Evolutionary conservation across 2,888 invertebrate genomes (phyloP).

Genomic region (Sturmia bella): DNA sequence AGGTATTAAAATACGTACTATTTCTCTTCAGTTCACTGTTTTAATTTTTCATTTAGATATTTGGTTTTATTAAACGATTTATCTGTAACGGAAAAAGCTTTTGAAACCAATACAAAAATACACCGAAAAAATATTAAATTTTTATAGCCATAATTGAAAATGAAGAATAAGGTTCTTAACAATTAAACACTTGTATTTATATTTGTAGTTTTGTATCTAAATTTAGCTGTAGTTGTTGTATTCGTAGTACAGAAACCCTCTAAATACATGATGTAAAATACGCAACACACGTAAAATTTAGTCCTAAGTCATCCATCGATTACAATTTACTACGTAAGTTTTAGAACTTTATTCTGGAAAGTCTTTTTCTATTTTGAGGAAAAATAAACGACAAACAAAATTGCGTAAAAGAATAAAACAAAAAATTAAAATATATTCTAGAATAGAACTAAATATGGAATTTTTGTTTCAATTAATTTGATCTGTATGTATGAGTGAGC

Average conservation of each 20-base stretch:
- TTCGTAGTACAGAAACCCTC: conserved; percentile 1
- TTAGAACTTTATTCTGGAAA: conserved; percentile 23
- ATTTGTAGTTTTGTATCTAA: conserved; percentile 54
- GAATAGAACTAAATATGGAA: conserved; percentile 40
- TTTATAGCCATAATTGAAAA: conserved; percentile 35
- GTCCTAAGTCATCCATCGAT: conserved; percentile 32
- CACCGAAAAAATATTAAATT: conserved; percentile 16
- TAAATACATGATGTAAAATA: background rate
- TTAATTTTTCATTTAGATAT: background rate
- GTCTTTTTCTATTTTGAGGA: conserved; percentile 7
- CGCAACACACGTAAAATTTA: conserved; percentile 25
- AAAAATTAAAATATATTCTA: conserved; percentile 44
- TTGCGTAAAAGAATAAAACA: conserved; percentile 28
- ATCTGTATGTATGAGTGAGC: conserved; percentile 1
- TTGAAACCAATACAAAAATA: conserved; percentile 15
- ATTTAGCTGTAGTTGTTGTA: conserved; percentile 43
- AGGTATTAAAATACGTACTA: background rate
- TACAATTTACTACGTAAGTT: conserved; percentile 3
- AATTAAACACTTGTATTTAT: conserved; percentile 55
- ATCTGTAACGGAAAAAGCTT: conserved; percentile 5
- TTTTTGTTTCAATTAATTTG: conserved; percentile 36
- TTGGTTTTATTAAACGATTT: background rate
- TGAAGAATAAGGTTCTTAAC: background rate
- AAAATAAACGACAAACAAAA: background rate
- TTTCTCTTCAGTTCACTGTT: background rate